A percentile compares a stretch with the other conserved stretches of the same genome.
Evolutionary conservation across 2,113 vertebrate genomes (phyloP).

Genomic region (Brienomyrus longianalis): DNA sequence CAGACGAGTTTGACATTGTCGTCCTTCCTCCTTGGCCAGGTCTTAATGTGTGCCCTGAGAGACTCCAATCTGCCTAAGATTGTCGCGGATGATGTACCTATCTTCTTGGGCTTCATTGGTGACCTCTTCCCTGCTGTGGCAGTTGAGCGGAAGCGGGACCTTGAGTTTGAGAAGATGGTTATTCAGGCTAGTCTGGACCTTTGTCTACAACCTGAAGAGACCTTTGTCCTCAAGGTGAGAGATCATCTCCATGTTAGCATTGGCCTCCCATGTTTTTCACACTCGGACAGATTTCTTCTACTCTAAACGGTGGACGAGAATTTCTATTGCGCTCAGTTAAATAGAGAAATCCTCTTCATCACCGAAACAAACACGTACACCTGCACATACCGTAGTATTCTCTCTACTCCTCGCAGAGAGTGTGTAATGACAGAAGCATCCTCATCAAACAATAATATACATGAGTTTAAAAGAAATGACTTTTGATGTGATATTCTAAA

Average conservation of each 20-base stretch:
- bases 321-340: neutral
- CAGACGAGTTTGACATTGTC: neutral
- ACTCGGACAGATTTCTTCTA: slow-evolving; percentile 16
- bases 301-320: neutral
- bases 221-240: slow-evolving; percentile 76
- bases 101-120: slow-evolving; percentile 68
- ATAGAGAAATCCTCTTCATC: neutral
- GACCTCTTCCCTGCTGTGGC: slow-evolving; percentile 68
- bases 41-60: slow-evolving; percentile 66
- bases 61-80: slow-evolving; percentile 75
- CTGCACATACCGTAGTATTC: neutral
- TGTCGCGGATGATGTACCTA: slow-evolving; percentile 63
- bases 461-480: neutral
- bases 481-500: neutral
- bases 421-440: neutral
- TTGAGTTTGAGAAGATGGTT: slow-evolving; percentile 68
- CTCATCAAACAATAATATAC: neutral
- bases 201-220: slow-evolving; percentile 73
- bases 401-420: neutral
- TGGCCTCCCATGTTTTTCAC: slow-evolving; percentile 24
- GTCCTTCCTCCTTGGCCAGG: slow-evolving; percentile 45
- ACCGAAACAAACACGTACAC: neutral
- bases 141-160: slow-evolving; percentile 60
- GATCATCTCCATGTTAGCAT: neutral
- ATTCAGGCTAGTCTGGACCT: slow-evolving; percentile 69